Conservation (phyloP, 2,113 vertebrate genomes). For the Pristiophorus japonicus region DNA sequence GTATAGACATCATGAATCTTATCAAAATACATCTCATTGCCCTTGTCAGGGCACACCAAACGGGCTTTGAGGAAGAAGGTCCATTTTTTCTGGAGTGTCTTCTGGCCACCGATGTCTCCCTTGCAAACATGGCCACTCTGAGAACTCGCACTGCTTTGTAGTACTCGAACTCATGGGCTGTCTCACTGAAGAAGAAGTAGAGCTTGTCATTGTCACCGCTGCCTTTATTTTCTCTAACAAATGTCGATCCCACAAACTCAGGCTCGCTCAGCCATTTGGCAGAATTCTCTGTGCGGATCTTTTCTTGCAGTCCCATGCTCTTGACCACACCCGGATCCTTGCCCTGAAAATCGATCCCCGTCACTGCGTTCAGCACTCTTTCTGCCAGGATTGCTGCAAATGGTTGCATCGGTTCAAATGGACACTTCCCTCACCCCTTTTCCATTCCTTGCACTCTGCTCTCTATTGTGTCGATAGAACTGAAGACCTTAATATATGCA, state of each 20-base stretch:
- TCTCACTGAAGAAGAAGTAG: constrained; percentile 85
- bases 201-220: constrained; percentile 68
- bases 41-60: too few relatives aligned
- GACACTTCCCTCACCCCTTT: constrained; percentile 77
- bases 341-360: constrained; percentile 77
- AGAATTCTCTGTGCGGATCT: too few relatives aligned
- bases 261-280: constrained; percentile 76
- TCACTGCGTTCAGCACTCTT: constrained; percentile 68
- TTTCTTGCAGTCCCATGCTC: constrained; percentile 62
- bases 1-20: too few relatives aligned
- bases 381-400: constrained; percentile 77
- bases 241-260: constrained; percentile 72
- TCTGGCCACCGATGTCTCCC: too few relatives aligned
- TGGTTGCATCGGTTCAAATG: constrained; percentile 76
- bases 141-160: constrained; percentile 70
- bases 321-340: constrained; percentile 74
- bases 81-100: too few relatives aligned
- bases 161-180: constrained; percentile 67
- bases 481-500: too few relatives aligned
- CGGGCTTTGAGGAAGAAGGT: too few relatives aligned
- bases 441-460: constrained; percentile 59
- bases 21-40: too few relatives aligned
- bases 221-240: constrained; percentile 61
- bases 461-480: constrained; percentile 60
- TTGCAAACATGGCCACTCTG: constrained; percentile 81